phyloP scores from a whole-genome alignment of 2,797 vertebrate species.

The Myripristis jacobus region DNA sequence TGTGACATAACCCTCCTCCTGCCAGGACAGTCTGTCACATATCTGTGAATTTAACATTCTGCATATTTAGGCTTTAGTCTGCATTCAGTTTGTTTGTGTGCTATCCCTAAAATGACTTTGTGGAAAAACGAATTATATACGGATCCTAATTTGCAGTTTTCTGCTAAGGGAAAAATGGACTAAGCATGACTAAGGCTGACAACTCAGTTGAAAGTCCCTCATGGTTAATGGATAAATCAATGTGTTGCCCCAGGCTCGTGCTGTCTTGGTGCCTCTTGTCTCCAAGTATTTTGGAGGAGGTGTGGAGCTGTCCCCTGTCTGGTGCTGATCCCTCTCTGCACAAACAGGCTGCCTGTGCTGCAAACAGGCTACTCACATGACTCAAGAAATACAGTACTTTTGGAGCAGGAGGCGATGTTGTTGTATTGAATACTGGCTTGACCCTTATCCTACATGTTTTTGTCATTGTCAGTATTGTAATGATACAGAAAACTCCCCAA shows the following conservation, averaged over 20 bases:
- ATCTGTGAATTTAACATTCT: neutral
- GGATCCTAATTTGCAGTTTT: conserved; percentile 2
- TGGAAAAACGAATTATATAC: neutral
- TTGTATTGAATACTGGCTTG: no score
- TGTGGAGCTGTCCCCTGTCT: conserved; percentile 59
- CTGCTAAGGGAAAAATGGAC: conserved; percentile 12
- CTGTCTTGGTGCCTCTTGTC: no score
- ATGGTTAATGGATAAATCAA: conserved; percentile 37
- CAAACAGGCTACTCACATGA: neutral
- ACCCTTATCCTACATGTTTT: no score
- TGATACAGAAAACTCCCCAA: no score
- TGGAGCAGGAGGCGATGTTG: no score
- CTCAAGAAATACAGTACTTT: no score
- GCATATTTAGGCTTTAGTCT: neutral
- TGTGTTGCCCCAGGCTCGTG: conserved; percentile 16
- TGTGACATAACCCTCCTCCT: neutral
- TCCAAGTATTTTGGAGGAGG: neutral
- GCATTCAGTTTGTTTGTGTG: conserved; percentile 6
- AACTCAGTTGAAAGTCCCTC: conserved; percentile 1
- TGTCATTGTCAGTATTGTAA: no score
- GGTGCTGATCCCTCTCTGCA: conserved; percentile 60
- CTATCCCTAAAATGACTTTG: conserved; percentile 12
- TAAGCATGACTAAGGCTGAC: conserved; percentile 21
- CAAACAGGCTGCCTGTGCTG: conserved; percentile 18
- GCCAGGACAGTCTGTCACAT: neutral